phyloP scores from a whole-genome alignment of 2,797 vertebrate species.

The Sphenodon punctatus region DNA sequence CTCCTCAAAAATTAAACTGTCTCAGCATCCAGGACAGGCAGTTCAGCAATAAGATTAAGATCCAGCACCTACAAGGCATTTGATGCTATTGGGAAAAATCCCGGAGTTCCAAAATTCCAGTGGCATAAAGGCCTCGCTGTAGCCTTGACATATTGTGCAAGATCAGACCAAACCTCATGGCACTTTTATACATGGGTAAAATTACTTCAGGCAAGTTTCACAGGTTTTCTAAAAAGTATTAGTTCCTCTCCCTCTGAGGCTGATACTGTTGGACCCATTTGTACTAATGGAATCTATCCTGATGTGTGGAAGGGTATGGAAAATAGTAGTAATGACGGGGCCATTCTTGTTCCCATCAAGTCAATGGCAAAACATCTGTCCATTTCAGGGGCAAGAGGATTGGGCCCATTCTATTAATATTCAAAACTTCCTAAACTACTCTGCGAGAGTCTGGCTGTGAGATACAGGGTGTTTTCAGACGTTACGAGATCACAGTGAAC shows the following conservation, averaged over 20 bases:
- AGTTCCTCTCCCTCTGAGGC: neutral
- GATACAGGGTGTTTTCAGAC: too few relatives aligned
- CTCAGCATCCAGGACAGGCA: neutral
- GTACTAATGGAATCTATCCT: accelerated
- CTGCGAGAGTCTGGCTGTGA: neutral
- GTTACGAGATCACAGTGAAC: too few relatives aligned
- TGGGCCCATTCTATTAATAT: accelerated
- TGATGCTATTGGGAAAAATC: neutral
- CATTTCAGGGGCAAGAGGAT: neutral
- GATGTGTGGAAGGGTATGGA: neutral
- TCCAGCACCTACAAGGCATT: neutral
- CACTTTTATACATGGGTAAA: neutral
- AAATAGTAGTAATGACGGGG: neutral
- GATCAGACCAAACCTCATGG: accelerated
- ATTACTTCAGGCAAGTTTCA: accelerated
- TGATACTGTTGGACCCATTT: neutral
- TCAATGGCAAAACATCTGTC: accelerated
- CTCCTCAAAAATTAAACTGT: neutral
- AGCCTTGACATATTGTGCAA: neutral
- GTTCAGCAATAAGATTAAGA: neutral
- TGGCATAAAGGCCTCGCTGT: accelerated
- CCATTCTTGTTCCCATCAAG: accelerated
- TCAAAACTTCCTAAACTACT: neutral
- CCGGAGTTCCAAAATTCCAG: neutral
- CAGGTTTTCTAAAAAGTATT: neutral